Evolutionary conservation across 2,888 invertebrate genomes (phyloP), one percentile per base, ranked within the genome.

Genomic region (Trichopoda pennipes): DNA sequence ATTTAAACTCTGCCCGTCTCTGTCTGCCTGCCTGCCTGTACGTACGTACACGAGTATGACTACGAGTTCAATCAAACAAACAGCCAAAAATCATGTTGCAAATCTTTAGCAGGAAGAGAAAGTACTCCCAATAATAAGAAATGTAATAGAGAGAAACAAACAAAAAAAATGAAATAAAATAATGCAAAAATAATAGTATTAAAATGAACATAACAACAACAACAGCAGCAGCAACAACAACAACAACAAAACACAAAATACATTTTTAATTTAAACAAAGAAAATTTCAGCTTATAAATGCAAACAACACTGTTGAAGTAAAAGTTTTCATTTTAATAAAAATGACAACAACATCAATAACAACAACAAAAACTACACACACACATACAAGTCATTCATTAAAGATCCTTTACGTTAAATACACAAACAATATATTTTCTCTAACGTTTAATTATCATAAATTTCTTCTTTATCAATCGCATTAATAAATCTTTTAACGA

Each of bases 51-150:
- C 38, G 38, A 12, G 12, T 38, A 35, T 8, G 38, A 38, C 12
- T 38, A 64, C 32, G 49, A 28, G 32, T 14, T 23, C 17, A 64
- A 38, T 28, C 19, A 75, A 58, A 68, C 60, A 75, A 44, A 21
- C 75, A 68, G 58, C 58, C 38, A 53, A 53, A 75, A 51, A 32
- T 68, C 66, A 60, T 44, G 60, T 60, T 75, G 66, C 66, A 76
- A 75, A 76, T 75, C 75, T 81, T 19, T 55, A 78, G 60, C 78
- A 81, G 81, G 81, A 81, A 81, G 81, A 81, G 81, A 81, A 81
- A 81, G 81, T 81, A 78, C 78, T 78, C 81, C 81, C 72, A 63
- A 61, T 72, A 78, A 64, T 64, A 51, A 64, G 56, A 78, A 77
- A 77, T 9, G 32, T 60, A 75, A 68, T 75, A 51, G 75, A 75